Conservation (phyloP, 2,888 invertebrate species). For the Pyrgus malvae region DNA sequence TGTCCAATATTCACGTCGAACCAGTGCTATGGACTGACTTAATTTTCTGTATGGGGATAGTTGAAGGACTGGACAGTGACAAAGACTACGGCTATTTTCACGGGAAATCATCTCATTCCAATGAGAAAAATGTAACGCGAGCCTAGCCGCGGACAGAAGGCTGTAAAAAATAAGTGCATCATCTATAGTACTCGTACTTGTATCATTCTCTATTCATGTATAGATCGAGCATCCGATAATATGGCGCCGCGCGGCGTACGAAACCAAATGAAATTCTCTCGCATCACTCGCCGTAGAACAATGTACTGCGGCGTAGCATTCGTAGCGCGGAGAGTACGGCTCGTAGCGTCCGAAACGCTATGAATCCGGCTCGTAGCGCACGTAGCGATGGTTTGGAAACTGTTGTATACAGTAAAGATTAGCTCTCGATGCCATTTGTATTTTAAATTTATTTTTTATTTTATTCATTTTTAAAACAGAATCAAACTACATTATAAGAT, state of each 20-base stretch:
- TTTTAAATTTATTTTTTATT: too few species aligned
- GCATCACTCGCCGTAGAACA: constrained; percentile 12
- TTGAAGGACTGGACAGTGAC: too few species aligned
- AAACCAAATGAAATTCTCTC: constrained; percentile 13
- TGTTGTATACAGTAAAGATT: neutral
- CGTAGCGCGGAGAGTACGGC: constrained; percentile 8
- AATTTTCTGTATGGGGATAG: too few species aligned
- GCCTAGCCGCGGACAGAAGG: too few species aligned
- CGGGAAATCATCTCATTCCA: too few species aligned
- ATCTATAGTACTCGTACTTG: neutral
- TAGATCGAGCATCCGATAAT: constrained; percentile 1
- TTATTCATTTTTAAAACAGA: too few species aligned
- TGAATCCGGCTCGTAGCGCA: neutral
- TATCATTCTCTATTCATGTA: neutral
- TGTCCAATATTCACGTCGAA: too few species aligned
- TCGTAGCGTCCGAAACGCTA: neutral
- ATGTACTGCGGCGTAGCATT: constrained; percentile 8
- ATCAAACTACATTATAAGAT: too few species aligned
- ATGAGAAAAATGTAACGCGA: too few species aligned
- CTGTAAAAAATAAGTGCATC: too few species aligned
- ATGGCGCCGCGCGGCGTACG: constrained; percentile 6
- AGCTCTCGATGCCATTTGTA: constrained; percentile 1
- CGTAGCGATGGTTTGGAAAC: neutral
- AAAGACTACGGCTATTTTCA: too few species aligned
- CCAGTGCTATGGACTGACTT: too few species aligned